Evolutionary conservation across 2,113 vertebrate species (phyloP).

Genomic region (Sakesphorus luctuosus): DNA sequence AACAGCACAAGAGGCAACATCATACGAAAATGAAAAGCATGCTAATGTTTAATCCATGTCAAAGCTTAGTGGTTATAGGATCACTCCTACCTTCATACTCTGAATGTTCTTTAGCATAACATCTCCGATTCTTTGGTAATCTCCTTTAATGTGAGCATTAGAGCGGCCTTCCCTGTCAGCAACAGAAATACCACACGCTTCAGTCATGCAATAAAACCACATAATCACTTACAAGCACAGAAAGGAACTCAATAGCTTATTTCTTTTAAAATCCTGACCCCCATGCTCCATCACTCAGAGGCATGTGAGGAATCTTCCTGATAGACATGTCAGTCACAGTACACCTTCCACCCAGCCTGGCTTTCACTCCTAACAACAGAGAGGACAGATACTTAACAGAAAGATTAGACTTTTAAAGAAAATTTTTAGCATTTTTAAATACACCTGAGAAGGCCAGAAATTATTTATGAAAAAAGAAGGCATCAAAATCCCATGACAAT

Average conservation of each 20-base stretch:
- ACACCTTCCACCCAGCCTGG: neutral
- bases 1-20: neutral
- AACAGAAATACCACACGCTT: constrained; percentile 45
- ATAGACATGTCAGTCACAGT: neutral
- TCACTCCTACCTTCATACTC: constrained; percentile 87
- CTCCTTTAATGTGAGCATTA: constrained; percentile 92
- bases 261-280: neutral
- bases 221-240: neutral
- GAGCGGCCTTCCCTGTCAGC: constrained; percentile 92
- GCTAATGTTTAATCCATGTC: neutral
- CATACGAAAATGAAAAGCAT: neutral
- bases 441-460: neutral
- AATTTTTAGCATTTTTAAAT: neutral
- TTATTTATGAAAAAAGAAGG: neutral
- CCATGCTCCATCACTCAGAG: accelerated
- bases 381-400: neutral
- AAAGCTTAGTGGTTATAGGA: neutral
- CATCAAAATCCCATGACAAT: neutral
- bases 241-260: neutral
- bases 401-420: neutral
- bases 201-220: neutral
- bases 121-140: constrained; percentile 95
- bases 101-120: constrained; percentile 94
- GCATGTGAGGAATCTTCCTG: neutral
- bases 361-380: neutral